These are phyloP conservation scores for Galerucella pusilla DNA, from an alignment of 2,888 invertebrate species.

Conservation along the genomic window DNA sequence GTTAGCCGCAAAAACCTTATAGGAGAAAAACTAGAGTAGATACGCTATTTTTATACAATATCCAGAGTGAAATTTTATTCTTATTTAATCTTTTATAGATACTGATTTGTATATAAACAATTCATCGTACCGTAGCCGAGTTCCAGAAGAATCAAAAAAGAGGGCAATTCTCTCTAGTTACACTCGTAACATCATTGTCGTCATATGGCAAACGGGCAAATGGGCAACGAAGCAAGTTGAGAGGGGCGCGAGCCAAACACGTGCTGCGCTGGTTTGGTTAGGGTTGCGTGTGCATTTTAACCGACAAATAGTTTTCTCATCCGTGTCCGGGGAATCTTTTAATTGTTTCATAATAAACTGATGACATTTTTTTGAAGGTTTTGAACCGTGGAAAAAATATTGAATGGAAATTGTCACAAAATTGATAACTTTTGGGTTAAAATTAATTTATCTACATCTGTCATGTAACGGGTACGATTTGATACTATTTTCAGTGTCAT, in stretches of 20 bases:
- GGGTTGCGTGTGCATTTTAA: slow-evolving; percentile 42
- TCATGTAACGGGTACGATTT: no score
- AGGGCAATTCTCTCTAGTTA: slow-evolving; percentile 32
- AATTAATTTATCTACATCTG: no score
- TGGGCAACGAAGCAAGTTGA: slow-evolving; percentile 10
- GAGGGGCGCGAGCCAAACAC: slow-evolving; percentile 50
- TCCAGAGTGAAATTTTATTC: not conserved
- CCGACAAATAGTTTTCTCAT: slow-evolving; percentile 49
- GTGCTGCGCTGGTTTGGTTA: slow-evolving; percentile 45
- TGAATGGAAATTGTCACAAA: no score
- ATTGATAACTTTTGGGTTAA: no score
- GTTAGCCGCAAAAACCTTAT: no score
- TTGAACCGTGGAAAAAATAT: no score
- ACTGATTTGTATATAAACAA: slow-evolving; percentile 7
- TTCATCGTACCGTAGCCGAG: not conserved
- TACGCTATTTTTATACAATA: no score
- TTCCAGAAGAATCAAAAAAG: slow-evolving; percentile 1
- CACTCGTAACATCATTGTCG: slow-evolving; percentile 33
- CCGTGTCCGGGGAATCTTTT: slow-evolving; percentile 45
- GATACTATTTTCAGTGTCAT: no score
- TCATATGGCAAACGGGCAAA: slow-evolving; percentile 54
- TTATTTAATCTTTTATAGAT: not conserved
- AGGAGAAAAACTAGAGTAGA: no score
- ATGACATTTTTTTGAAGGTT: slow-evolving; percentile 2
- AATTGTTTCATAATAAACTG: slow-evolving; percentile 41